Evolutionary conservation across 2,888 invertebrate genomes (phyloP).

Genomic region (Phyllotreta cruciferae): DNA sequence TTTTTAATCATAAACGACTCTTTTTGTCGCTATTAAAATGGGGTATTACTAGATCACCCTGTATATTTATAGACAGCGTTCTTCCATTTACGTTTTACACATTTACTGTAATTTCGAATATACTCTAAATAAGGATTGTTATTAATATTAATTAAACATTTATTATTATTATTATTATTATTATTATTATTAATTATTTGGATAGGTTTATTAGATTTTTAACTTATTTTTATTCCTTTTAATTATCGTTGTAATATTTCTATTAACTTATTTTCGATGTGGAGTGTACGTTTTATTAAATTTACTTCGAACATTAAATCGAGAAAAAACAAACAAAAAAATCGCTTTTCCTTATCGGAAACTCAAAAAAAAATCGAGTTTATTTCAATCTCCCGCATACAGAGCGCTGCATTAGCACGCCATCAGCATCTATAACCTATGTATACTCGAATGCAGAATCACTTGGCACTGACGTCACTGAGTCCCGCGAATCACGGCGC

Average conservation of each 20-base stretch:
- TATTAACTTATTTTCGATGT: conserved; percentile 51
- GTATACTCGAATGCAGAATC: too few species aligned
- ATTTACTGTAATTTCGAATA: conserved; percentile 22
- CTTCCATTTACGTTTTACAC: not conserved
- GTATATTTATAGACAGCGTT: conserved; percentile 3
- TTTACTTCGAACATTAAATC: conserved; percentile 34
- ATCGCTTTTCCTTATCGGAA: not conserved
- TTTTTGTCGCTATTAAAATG: too few species aligned
- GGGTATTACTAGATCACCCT: not conserved
- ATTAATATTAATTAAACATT: conserved; percentile 21
- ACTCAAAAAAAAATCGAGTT: too few species aligned
- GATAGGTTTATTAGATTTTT: conserved; percentile 48
- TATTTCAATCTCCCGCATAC: too few species aligned
- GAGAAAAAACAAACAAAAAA: conserved; percentile 32
- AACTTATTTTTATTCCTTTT: conserved; percentile 51
- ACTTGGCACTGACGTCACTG: too few species aligned
- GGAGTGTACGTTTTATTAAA: conserved; percentile 52
- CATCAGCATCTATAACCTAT: too few species aligned
- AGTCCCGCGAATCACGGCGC: too few species aligned
- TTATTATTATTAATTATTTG: conserved; percentile 46
- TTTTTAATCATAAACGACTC: too few species aligned
- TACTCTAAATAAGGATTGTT: conserved; percentile 50
- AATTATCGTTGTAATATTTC: conserved; percentile 53
- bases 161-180: conserved; percentile 1
- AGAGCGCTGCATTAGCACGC: too few species aligned